A percentile compares a stretch with the other conserved stretches of the same genome.
Conservation (phyloP, 2,113 vertebrate genomes). For the Alligator mississippiensis region DNA sequence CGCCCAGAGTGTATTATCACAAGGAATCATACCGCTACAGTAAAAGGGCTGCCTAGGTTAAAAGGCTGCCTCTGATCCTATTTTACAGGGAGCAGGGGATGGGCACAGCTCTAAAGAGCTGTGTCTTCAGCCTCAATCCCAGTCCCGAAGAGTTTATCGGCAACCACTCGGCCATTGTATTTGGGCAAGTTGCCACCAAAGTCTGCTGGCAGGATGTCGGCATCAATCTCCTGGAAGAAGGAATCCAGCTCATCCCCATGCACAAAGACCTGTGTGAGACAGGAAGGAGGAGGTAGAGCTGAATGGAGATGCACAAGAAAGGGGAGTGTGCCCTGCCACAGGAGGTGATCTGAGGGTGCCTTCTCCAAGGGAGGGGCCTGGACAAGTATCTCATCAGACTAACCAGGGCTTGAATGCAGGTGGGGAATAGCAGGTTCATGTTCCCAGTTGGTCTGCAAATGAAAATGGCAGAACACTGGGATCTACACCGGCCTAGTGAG, state of each 20-base stretch:
- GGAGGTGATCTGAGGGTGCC: not conserved
- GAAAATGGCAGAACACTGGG: not conserved
- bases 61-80: slow-evolving; percentile 12
- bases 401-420: not conserved
- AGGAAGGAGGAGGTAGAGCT: not conserved
- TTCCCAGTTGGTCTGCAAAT: not conserved
- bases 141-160: slow-evolving; percentile 89
- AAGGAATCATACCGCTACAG: slow-evolving; percentile 8
- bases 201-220: slow-evolving; percentile 88
- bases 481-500: not conserved
- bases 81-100: not conserved
- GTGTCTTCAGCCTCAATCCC: slow-evolving; percentile 85
- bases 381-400: not conserved
- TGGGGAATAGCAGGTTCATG: not conserved
- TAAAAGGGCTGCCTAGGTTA: slow-evolving; percentile 3
- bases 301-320: not conserved
- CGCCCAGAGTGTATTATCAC: fast-evolving
- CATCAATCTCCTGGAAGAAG: slow-evolving; percentile 90
- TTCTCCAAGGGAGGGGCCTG: not conserved
- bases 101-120: slow-evolving; percentile 78
- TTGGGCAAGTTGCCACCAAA: slow-evolving; percentile 90
- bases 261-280: slow-evolving; percentile 86
- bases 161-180: slow-evolving; percentile 83
- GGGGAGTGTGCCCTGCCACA: not conserved
- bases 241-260: slow-evolving; percentile 90